Evolutionary conservation across 2,797 vertebrate genomes (phyloP), one percentile per base, ranked within the genome.

Genomic region (Enteromius radiatus): DNA sequence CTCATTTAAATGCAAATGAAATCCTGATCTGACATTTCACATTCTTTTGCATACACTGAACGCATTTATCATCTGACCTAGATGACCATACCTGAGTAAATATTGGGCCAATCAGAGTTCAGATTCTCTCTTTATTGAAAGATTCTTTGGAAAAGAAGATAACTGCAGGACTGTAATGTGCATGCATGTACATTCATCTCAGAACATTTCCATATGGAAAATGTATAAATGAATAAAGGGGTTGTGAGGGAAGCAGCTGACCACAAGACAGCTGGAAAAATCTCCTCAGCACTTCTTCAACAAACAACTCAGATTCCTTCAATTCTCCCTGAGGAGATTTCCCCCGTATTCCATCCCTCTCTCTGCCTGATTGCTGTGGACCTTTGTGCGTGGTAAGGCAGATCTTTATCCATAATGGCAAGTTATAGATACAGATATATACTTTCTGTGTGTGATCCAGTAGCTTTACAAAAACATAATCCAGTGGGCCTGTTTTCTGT

Each of bases 201-300:
- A 47, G 64, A 83, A 76, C 80, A 75, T 87, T 88, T 90, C 86
- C 84, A 89, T 87, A 84, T 86, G 84, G 80, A 86, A 89, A 83
- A 86, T 65, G 21, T 12, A 70, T 78, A 88, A 89, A 84, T 85
- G 69, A 83, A 81, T 80, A 78, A 64, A 84, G 84, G 33, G 80
- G 43, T 67, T 76, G 84, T 64, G 31, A 23, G 77, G 69, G 49
- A 85, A 65, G 61, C 74, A 26, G 67, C 74, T 19, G 31, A 78
- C 80, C 84, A 84, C 85, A 88, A 81, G 86, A 86, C 86, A 77
- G 69, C 80, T 88, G 86, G 86, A 89, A 89, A 88, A 86, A 87
- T 85, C 84, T 83, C 65, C 63, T 87, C 85, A 86, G 84, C 78
- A 82, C 41, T 79, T 87, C 71, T 82, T 84, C 84, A 84, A 76